A percentile compares a stretch with the other conserved stretches of the same genome.
These are phyloP conservation scores for Heliconius ismenius DNA, from an alignment of 2,888 invertebrate species.

Conservation along the genomic window DNA sequence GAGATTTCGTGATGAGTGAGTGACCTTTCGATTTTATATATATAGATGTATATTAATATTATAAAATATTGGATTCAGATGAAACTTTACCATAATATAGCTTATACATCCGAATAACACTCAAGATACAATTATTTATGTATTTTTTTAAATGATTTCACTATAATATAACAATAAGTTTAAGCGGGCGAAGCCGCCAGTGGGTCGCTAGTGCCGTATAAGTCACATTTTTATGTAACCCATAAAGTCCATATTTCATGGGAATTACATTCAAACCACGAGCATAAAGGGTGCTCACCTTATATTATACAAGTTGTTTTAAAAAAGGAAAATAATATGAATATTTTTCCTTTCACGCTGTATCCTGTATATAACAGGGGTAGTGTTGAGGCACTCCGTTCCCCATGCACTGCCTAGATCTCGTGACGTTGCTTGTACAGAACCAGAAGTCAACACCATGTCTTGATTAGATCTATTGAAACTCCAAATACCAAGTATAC, in stretches of 20 bases:
- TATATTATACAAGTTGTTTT: slow-evolving; percentile 36
- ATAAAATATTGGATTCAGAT: too few relatives aligned
- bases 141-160: not conserved
- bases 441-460: too few relatives aligned
- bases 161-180: not conserved
- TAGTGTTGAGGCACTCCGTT: too few relatives aligned
- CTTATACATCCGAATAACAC: not conserved
- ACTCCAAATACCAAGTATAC: too few relatives aligned
- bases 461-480: too few relatives aligned
- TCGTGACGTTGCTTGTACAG: too few relatives aligned
- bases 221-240: slow-evolving; percentile 34
- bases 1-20: too few relatives aligned
- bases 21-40: too few relatives aligned
- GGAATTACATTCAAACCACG: slow-evolving; percentile 49
- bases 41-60: too few relatives aligned
- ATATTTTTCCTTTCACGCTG: not conserved
- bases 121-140: not conserved
- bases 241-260: slow-evolving; percentile 33
- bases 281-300: slow-evolving; percentile 45
- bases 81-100: too few relatives aligned
- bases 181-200: not conserved
- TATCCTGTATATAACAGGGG: not conserved
- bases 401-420: too few relatives aligned
- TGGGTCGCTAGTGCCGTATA: slow-evolving; percentile 5
- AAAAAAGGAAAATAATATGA: not conserved